Conservation (phyloP, 2,113 vertebrate genomes). For the Melanocharis versteri region DNA sequence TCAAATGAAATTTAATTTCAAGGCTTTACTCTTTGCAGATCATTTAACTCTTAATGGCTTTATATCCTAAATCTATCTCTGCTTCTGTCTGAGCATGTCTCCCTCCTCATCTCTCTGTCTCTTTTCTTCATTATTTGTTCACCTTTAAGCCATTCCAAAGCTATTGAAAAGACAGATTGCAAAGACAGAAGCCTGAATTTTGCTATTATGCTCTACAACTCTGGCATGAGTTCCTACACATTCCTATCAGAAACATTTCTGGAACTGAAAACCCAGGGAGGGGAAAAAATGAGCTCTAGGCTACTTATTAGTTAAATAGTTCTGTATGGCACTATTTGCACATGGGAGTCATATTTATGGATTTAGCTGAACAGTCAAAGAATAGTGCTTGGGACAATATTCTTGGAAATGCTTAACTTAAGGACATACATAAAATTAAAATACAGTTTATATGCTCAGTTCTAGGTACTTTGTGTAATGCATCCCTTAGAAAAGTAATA, state of each 20-base stretch:
- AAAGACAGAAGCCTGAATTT: slow-evolving; percentile 43
- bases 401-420: neutral
- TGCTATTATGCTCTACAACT: neutral
- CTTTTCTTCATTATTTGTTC: slow-evolving; percentile 16
- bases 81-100: neutral
- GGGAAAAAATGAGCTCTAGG: neutral
- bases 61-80: neutral
- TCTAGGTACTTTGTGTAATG: neutral
- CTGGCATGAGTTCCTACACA: neutral
- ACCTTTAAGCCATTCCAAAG: slow-evolving; percentile 47
- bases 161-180: slow-evolving; percentile 44
- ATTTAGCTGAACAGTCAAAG: neutral
- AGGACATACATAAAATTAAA: neutral
- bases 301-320: slow-evolving; percentile 6
- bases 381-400: neutral
- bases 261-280: neutral
- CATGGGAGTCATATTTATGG: neutral
- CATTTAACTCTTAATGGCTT: slow-evolving; percentile 23
- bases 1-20: neutral
- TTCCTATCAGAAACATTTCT: slow-evolving; percentile 8
- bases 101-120: neutral
- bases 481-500: slow-evolving; percentile 4
- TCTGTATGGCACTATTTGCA: neutral
- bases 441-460: neutral
- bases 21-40: slow-evolving; percentile 6